Conservation (phyloP, 2,888 invertebrate genomes). For the Congeria kusceri region DNA sequence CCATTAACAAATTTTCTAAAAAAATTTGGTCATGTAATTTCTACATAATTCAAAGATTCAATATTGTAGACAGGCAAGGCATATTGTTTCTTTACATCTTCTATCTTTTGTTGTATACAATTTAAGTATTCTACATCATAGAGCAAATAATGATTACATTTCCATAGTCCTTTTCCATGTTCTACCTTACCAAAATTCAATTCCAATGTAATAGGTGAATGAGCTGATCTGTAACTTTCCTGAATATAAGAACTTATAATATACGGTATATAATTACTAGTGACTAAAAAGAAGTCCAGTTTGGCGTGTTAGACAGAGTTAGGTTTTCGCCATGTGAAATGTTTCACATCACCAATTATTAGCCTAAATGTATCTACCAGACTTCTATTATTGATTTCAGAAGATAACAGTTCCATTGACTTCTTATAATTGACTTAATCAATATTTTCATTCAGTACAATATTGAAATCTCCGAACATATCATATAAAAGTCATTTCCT, state of each 20-base stretch:
- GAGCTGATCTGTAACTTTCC: constrained; percentile 22
- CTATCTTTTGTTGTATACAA: constrained; percentile 27
- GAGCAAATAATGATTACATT: constrained; percentile 34
- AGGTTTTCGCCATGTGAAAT: constrained; percentile 20
- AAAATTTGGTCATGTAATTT: constrained; percentile 26
- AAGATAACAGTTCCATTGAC: constrained; percentile 1
- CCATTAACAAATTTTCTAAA: constrained; percentile 37
- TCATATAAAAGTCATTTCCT: constrained; percentile 4
- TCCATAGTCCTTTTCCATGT: constrained; percentile 22
- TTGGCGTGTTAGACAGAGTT: constrained; percentile 19
- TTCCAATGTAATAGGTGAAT: constrained; percentile 9
- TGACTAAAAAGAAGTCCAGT: constrained; percentile 31
- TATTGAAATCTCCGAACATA: constrained; percentile 37
- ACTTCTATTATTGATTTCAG: background rate
- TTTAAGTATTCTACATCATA: constrained; percentile 24
- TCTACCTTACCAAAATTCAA: constrained; percentile 6
- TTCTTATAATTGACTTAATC: constrained; percentile 29
- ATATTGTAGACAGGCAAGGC: constrained; percentile 28
- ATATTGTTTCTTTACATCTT: constrained; percentile 28
- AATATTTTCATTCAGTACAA: constrained; percentile 4
- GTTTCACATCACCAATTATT: constrained; percentile 1
- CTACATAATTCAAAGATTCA: background rate
- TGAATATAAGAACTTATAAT: constrained; percentile 2
- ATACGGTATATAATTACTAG: constrained; percentile 6
- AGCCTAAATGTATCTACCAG: constrained; percentile 3